A percentile compares a stretch with the other conserved stretches of the same genome.
Evolutionary conservation across 2,113 vertebrate species (phyloP).

Genomic region (Narcine bancroftii): DNA sequence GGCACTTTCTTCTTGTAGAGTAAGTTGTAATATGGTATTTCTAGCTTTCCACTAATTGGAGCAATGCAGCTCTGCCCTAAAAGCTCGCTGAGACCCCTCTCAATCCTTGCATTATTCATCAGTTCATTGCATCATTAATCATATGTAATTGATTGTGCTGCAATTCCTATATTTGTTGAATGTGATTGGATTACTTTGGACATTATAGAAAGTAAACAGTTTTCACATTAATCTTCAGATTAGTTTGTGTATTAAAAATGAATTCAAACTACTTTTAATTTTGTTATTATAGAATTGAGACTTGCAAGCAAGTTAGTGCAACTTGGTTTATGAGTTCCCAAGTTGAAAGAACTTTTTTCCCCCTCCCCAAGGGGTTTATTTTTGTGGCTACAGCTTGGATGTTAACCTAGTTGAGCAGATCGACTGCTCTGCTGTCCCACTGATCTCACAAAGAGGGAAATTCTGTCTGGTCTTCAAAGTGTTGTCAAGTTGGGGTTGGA

Average conservation of each 20-base stretch:
- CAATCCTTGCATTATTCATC: not conserved
- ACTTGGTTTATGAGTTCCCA: not conserved
- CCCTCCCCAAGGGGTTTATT: not conserved
- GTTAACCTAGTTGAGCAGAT: not conserved
- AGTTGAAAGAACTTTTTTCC: not conserved
- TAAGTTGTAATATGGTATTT: too few relatives aligned
- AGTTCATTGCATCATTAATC: not conserved
- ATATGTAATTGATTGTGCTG: not conserved
- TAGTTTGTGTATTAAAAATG: not conserved
- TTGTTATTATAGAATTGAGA: not conserved
- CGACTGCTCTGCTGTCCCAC: not conserved
- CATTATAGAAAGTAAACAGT: not conserved
- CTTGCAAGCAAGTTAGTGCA: not conserved
- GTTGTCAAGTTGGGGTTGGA: not conserved
- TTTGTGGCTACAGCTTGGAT: not conserved
- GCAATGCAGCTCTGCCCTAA: not conserved
- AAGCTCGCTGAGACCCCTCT: not conserved
- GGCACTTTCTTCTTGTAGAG: too few relatives aligned
- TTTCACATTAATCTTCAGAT: not conserved
- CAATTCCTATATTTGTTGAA: not conserved
- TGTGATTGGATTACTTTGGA: not conserved
- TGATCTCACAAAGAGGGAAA: not conserved
- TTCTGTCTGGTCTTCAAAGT: not conserved
- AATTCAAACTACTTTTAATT: not conserved
- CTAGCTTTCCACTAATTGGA: too few relatives aligned